A percentile compares a stretch with the other conserved stretches of the same genome.
phyloP scores from a whole-genome alignment of 2,113 vertebrate genomes.

The Microtus montanus region DNA sequence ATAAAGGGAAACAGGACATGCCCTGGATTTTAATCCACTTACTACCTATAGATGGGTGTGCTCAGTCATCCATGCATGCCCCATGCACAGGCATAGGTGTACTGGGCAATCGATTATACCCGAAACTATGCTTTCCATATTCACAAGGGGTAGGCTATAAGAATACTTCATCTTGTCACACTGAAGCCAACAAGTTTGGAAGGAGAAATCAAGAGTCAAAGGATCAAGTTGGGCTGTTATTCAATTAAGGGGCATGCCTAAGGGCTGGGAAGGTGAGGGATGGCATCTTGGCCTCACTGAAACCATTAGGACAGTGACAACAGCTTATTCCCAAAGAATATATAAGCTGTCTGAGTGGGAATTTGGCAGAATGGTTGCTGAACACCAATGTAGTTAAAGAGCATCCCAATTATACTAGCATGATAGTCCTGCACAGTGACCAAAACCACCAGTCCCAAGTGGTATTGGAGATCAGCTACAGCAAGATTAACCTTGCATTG shows the following conservation, averaged over 20 bases:
- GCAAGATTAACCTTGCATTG: not conserved
- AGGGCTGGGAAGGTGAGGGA: no score
- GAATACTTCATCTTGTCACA: not conserved
- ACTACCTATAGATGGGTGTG: not conserved
- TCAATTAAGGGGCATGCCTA: not conserved
- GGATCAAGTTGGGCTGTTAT: not conserved
- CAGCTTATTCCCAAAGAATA: not conserved
- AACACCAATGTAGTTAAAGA: not conserved
- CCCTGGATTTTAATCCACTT: not conserved
- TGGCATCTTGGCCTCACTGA: not conserved
- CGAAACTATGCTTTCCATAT: not conserved
- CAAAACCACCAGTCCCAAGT: not conserved
- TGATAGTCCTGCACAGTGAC: not conserved
- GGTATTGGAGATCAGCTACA: not conserved
- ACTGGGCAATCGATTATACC: not conserved
- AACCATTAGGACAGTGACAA: not conserved
- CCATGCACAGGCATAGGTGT: not conserved
- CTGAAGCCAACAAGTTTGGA: not conserved
- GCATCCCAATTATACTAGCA: not conserved
- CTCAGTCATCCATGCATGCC: not conserved
- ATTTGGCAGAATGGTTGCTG: not conserved
- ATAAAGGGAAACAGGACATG: not conserved
- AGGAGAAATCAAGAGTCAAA: not conserved
- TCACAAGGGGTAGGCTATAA: not conserved
- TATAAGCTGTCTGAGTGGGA: not conserved